Conservation (phyloP, 2,888 invertebrate genomes). For the Cosmorhoe ocellata region DNA sequence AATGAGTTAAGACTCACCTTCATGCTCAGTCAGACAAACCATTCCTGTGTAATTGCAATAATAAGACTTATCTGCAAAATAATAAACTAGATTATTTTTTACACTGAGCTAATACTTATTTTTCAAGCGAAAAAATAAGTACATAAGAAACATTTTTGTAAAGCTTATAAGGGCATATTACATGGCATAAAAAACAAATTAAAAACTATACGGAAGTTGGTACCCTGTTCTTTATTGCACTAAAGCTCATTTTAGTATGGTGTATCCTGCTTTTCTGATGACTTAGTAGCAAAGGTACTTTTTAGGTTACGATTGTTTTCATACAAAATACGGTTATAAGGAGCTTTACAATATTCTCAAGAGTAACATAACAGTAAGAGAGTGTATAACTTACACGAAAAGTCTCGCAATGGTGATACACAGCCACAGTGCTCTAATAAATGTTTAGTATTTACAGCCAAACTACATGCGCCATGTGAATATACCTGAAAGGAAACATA, state of each 20-base stretch:
- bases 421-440: constrained; percentile 64
- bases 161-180: no score
- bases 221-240: no score
- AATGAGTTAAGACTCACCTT: constrained; percentile 46
- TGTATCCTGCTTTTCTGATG: no score
- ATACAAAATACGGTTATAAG: no score
- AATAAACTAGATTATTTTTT: constrained; percentile 17
- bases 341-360: not conserved
- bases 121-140: no score
- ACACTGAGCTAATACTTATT: not conserved
- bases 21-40: constrained; percentile 69
- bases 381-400: constrained; percentile 51
- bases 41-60: constrained; percentile 82
- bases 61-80: constrained; percentile 61
- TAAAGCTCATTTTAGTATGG: no score
- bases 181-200: no score
- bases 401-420: constrained; percentile 66
- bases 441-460: constrained; percentile 57
- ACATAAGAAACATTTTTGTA: no score
- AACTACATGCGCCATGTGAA: constrained; percentile 68
- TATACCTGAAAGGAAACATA: constrained; percentile 52
- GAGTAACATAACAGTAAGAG: not conserved
- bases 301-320: no score
- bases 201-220: no score
- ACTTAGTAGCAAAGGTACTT: no score